phyloP scores from a whole-genome alignment of 2,888 invertebrate genomes.

The Trissoscelio sp. region DNA sequence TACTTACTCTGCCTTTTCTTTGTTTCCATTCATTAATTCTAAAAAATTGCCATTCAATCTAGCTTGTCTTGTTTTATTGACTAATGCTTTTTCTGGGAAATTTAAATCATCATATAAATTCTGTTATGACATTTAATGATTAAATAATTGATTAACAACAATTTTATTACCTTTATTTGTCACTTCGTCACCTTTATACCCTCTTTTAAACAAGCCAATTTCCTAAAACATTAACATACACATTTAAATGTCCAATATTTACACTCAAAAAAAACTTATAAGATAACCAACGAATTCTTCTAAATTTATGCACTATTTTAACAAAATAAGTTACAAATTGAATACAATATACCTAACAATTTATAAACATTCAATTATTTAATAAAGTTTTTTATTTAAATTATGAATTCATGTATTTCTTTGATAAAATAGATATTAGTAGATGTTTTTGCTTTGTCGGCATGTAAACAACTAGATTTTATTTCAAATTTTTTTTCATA shows the following conservation, averaged over 20 bases:
- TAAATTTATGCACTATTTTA: too few species aligned
- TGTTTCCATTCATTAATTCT: conserved; percentile 52
- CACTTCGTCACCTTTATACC: conserved; percentile 45
- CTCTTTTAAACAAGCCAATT: conserved; percentile 33
- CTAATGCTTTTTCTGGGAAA: conserved; percentile 8
- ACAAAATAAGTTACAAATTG: too few species aligned
- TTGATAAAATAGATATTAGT: too few species aligned
- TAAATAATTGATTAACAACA: background rate
- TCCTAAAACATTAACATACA: conserved; percentile 15
- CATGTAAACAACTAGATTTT: too few species aligned
- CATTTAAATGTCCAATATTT: background rate
- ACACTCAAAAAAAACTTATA: background rate
- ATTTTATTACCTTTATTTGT: conserved; percentile 26
- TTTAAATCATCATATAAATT: background rate
- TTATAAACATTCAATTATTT: too few species aligned
- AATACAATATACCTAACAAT: too few species aligned
- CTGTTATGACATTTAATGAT: background rate
- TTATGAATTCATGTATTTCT: too few species aligned
- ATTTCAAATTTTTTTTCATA: too few species aligned
- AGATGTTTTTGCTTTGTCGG: too few species aligned
- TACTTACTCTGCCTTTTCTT: conserved; percentile 37
- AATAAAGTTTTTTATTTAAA: too few species aligned
- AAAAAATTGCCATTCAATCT: conserved; percentile 36
- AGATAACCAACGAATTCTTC: background rate
- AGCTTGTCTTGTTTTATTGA: conserved; percentile 34